phyloP scores from a whole-genome alignment of 2,113 vertebrate species.

The Dipodomys ordii region DNA sequence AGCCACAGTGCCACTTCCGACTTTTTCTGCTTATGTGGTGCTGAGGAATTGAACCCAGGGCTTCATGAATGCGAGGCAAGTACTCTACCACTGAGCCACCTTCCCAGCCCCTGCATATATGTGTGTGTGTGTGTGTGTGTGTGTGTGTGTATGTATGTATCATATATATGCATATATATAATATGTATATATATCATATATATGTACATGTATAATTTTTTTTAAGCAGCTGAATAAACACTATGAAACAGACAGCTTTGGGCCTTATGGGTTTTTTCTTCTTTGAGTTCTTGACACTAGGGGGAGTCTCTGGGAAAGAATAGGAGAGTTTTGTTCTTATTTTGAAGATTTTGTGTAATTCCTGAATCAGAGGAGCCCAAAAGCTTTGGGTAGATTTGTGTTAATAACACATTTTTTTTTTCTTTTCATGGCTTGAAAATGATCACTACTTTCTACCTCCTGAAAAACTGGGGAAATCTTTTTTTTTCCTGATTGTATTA shows the following conservation, averaged over 20 bases:
- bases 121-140: too few species aligned
- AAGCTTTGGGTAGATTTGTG: constrained; percentile 16
- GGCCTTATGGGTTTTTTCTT: background rate
- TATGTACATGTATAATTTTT: too few species aligned
- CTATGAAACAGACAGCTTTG: background rate
- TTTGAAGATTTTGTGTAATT: constrained; percentile 43
- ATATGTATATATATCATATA: too few species aligned
- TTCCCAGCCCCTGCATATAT: too few species aligned
- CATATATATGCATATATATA: too few species aligned
- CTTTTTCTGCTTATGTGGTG: too few species aligned
- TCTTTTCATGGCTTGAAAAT: background rate
- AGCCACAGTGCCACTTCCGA: too few species aligned
- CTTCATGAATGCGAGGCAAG: too few species aligned
- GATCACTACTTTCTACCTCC: background rate
- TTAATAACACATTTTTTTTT: constrained; percentile 26
- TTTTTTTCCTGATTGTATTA: background rate
- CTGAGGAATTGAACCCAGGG: too few species aligned
- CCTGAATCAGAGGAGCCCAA: background rate
- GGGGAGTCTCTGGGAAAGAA: constrained; percentile 52
- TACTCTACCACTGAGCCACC: too few species aligned
- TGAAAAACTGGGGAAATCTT: background rate
- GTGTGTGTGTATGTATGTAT: too few species aligned
- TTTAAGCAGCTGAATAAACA: background rate
- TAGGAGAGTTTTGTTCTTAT: background rate
- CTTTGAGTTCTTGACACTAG: constrained; percentile 65